phyloP scores from a whole-genome alignment of 2,113 vertebrate species.

The Apteryx owenii region DNA sequence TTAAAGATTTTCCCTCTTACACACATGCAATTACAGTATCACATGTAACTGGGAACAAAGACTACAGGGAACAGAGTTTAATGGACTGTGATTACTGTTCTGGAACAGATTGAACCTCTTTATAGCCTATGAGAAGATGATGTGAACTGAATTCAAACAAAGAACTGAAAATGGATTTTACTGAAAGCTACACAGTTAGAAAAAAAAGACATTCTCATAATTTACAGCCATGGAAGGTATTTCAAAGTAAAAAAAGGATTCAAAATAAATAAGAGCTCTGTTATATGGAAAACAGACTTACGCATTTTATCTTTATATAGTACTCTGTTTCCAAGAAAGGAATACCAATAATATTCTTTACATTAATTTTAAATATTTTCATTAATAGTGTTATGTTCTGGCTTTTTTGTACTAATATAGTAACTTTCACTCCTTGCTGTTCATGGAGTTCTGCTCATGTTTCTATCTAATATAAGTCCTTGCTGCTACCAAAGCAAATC shows the following conservation, averaged over 20 bases:
- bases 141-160: conserved; percentile 90
- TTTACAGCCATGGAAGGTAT: conserved; percentile 62
- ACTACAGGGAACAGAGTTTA: conserved; percentile 87
- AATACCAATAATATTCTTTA: neutral
- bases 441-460: neutral
- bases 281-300: neutral
- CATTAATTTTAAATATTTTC: neutral
- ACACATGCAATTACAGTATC: conserved; percentile 66
- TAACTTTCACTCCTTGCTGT: conserved; percentile 11
- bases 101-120: conserved; percentile 90
- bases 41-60: conserved; percentile 84
- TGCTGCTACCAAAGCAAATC: conserved; percentile 26
- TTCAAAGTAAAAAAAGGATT: conserved; percentile 33
- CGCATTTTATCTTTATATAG: neutral
- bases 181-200: conserved; percentile 59
- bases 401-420: neutral
- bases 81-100: conserved; percentile 91
- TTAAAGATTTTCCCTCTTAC: neutral
- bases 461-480: neutral
- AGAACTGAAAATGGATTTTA: conserved; percentile 80
- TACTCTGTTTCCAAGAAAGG: neutral
- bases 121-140: conserved; percentile 81
- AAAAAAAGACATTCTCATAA: conserved; percentile 43
- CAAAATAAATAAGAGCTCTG: conserved; percentile 19
- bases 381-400: conserved; percentile 2